Base-by-base conservation (phyloP, 1,140 invertebrate genomes). In the Chlorops oryzae region DNA sequence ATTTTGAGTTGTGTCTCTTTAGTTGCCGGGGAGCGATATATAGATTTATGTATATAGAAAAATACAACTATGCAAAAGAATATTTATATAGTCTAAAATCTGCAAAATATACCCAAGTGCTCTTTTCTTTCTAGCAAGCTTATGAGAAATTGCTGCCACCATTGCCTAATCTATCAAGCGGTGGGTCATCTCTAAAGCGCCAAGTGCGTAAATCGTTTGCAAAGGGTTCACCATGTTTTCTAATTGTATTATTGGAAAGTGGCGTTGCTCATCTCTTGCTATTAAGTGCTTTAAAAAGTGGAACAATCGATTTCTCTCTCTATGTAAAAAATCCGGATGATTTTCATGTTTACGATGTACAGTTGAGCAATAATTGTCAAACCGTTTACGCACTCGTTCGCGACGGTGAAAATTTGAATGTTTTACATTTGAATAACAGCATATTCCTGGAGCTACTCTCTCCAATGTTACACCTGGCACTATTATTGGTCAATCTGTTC, bases 271-370 rank as follows among this genome's bases (percentile, higher is more conserved):
- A 84, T 57, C 75, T 94, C 55, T 85, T 84, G 66, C 81, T 91
- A 1, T 91, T 91, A 76, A 92, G 92, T 20, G 81, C 89, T 58
- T 88, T 91, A 65, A 83, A 85, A 13, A 85, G 85, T 66, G 86
- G 85, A 4, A 78, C 77, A 35, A 78, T 92, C 34, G 74, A 84
- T 62, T 57, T 92, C 10, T 75, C 74, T 10, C 67, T 80, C 50
- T 69, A 79, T 40, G 66, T 79, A 6, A 65, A 74, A 44, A 70
- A 74, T 65, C 73, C 76, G n/a, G 74, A 76, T 59, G 66, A 77
- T 50, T 80, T 81, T 54, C 77, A 77, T 56, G 72, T 85, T 15
- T 57, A 82, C 32, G 77, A 80, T 59, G 78, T 79, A n/a, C 74
- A 77, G 39, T 61, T 84, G 7, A 81, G 77, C 47, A 75, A 80